Conservation (phyloP, 2,888 invertebrate genomes). For the Eilema caniola region DNA sequence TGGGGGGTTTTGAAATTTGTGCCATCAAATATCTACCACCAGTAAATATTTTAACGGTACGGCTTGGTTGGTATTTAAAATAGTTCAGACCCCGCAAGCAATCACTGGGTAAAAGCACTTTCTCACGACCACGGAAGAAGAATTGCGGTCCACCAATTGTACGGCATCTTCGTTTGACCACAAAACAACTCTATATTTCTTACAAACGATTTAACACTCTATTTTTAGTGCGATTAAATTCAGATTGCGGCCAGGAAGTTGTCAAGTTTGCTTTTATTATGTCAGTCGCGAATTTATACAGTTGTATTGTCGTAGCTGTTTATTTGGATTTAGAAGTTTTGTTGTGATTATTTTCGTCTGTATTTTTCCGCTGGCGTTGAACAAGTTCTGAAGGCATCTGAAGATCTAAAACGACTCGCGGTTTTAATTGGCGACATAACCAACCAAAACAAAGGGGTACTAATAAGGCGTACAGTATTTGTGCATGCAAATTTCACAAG, state of each 20-base stretch:
- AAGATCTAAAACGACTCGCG: too few species aligned
- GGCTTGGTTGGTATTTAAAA: slow-evolving; percentile 3
- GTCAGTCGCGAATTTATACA: slow-evolving; percentile 22
- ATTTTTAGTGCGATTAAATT: not conserved
- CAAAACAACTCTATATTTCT: slow-evolving; percentile 24
- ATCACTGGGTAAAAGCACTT: slow-evolving; percentile 34
- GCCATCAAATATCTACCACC: too few species aligned
- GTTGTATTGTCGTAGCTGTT: slow-evolving; percentile 1
- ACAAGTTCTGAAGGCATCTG: too few species aligned
- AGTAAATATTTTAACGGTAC: not conserved
- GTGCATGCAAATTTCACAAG: too few species aligned
- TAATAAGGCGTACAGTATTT: too few species aligned
- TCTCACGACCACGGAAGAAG: slow-evolving; percentile 46
- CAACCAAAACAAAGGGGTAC: too few species aligned
- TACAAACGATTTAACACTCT: slow-evolving; percentile 16
- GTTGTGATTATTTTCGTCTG: not conserved
- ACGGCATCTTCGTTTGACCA: slow-evolving; percentile 43
- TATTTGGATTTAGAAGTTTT: not conserved
- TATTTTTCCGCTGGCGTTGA: too few species aligned
- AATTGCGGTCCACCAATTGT: slow-evolving; percentile 36
- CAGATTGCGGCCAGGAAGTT: not conserved
- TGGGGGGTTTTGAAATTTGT: too few species aligned
- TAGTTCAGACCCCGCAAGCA: slow-evolving; percentile 26
- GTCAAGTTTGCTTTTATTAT: slow-evolving; percentile 20
- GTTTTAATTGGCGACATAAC: too few species aligned